Base-by-base conservation (phyloP, 2,888 invertebrate genomes). In the Pachycephus smyrnensis region DNA sequence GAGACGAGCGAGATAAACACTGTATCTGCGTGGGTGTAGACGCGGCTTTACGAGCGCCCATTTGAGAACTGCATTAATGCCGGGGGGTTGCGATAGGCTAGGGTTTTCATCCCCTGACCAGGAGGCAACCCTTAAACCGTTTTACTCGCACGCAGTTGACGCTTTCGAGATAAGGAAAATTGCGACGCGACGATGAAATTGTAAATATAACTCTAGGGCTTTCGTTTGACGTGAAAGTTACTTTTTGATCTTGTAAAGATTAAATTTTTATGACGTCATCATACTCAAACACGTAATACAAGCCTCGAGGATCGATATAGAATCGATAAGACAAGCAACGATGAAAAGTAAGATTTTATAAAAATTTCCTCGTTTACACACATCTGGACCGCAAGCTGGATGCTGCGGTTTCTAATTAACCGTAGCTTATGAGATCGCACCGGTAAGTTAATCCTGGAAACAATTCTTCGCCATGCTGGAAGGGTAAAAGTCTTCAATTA, bases 31-130 rank as follows among this genome's bases (percentile, higher is more conserved):
- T 33, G 23, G n/a, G 32, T 73, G 36, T 32, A 35, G 33, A 35
- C 71, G 71, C 37, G 76, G 76, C 33, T 71, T 76, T 76, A 76
- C 76, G 76, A 68, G 35, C 30, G 69, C 71, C 76, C 33, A 36
- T 68, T 71, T 37, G 15, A 69, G 76, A 40, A 76, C 71, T 76
- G 76, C 76, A 76, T 76, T 76, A 76, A 76, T 76, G 71, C 76
- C 31, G 35, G 37, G 15, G 31, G 4, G 30, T 32, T 32, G 69
- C 69, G 30, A 69, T 30, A 69, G 69, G 69, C 69, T 15, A 4
- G 31, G 30, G 69, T 32, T 32, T 69, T 68, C 69, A 69, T 69
- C 69, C 69, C 69, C 69, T 6, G 15, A 15, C 40, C 15, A 15
- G 15, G 15, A 40, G 6, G 15, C 40, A 40, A 15, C 40, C 40